Conservation (phyloP, 2,113 vertebrate genomes). For the Falcunculus frontatus region DNA sequence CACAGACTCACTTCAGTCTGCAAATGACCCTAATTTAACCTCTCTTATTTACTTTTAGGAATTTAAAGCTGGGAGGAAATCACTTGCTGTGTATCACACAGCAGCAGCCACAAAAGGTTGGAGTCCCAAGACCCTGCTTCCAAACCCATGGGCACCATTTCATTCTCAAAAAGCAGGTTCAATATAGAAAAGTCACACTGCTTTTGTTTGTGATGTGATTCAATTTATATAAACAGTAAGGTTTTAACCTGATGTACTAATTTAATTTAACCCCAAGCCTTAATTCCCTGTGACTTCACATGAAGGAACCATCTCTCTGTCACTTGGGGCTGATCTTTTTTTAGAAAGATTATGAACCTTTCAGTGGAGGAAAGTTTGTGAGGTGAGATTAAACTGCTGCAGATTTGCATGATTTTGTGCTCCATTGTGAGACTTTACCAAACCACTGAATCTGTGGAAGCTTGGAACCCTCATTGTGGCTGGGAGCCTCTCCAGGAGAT, state of each 20-base stretch:
- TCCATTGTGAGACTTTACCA: not conserved
- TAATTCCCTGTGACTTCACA: not conserved
- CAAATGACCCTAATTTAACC: slow-evolving; percentile 7
- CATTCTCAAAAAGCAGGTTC: not conserved
- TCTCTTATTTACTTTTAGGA: slow-evolving; percentile 1
- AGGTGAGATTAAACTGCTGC: not conserved
- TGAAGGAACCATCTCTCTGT: not conserved
- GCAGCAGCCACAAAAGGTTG: not conserved
- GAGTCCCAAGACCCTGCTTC: not conserved
- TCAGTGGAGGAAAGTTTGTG: not conserved
- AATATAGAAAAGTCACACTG: not conserved
- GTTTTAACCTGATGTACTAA: not conserved
- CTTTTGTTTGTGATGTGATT: not conserved
- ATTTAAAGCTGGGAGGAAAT: not conserved
- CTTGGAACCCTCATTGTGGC: not conserved
- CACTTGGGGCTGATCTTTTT: not conserved
- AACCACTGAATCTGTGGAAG: not conserved
- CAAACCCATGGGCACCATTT: not conserved
- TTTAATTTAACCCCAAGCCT: not conserved
- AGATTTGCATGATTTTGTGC: not conserved
- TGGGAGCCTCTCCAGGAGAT: slow-evolving; percentile 15
- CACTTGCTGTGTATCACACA: not conserved
- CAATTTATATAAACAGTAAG: not conserved
- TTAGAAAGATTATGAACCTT: not conserved
- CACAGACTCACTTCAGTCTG: not conserved